Percentiles rank a stretch among this genome's conserved stretches.
Conservation (phyloP, 1,140 invertebrate genomes). For the Tetranychus urticae region DNA sequence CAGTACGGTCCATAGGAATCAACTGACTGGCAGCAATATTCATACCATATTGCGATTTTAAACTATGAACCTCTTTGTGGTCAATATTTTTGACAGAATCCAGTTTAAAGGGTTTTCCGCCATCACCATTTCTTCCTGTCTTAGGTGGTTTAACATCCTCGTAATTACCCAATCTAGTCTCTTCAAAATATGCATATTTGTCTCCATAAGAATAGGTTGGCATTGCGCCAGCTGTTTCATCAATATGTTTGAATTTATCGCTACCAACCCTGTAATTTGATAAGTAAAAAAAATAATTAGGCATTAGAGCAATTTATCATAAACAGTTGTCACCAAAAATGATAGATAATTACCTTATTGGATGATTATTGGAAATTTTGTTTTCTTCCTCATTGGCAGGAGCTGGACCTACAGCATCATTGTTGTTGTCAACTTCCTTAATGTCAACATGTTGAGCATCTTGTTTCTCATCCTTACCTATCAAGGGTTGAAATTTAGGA, state of each 20-base stretch:
- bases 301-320: too few species aligned
- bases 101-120: slow-evolving; percentile 4
- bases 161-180: background rate
- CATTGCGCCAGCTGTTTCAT: background rate
- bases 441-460: background rate
- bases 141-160: background rate
- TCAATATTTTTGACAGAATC: slow-evolving; percentile 18
- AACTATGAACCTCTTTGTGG: slow-evolving; percentile 45
- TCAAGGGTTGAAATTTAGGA: background rate
- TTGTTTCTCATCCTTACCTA: background rate
- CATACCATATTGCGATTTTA: slow-evolving; percentile 76
- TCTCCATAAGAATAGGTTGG: background rate
- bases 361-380: too few species aligned
- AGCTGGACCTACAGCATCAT: background rate
- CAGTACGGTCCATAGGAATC: slow-evolving; percentile 50
- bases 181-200: background rate
- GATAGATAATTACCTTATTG: too few species aligned
- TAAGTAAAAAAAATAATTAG: background rate
- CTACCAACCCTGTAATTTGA: background rate
- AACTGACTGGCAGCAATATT: slow-evolving; percentile 91
- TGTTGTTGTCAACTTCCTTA: background rate
- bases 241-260: background rate
- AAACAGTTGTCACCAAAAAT: too few species aligned
- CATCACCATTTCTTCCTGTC: slow-evolving; percentile 5
- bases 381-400: too few species aligned